Conservation (phyloP, 2,888 invertebrate genomes). For the Calliopum simillimum region DNA sequence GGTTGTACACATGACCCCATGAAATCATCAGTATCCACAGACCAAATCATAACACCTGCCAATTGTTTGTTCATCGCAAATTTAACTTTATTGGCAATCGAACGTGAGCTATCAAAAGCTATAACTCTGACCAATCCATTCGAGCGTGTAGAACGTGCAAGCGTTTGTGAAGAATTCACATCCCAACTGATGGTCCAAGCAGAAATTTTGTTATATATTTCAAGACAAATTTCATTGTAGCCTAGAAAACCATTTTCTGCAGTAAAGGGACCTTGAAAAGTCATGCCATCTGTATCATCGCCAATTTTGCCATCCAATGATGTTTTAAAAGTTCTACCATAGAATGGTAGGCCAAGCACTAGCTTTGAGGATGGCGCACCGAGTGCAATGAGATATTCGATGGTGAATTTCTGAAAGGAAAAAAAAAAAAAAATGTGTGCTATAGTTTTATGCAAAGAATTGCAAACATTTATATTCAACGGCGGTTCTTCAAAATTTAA, state of each 20-base stretch:
- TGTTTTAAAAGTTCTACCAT: constrained; percentile 81
- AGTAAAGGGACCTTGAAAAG: constrained; percentile 83
- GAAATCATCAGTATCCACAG: constrained; percentile 90
- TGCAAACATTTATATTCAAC: too few relatives aligned
- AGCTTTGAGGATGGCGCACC: constrained; percentile 83
- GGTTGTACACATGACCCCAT: constrained; percentile 74
- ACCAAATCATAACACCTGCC: constrained; percentile 90
- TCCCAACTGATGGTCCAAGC: constrained; percentile 81
- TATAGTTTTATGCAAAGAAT: too few relatives aligned
- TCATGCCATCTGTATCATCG: constrained; percentile 70
- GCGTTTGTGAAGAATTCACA: constrained; percentile 67
- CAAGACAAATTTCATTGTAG: constrained; percentile 85
- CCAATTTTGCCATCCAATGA: constrained; percentile 62
- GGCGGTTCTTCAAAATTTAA: too few relatives aligned
- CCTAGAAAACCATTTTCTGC: constrained; percentile 87
- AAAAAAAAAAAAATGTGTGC: not conserved
- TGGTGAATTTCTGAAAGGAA: constrained; percentile 76
- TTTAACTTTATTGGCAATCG: constrained; percentile 80
- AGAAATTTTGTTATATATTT: constrained; percentile 71
- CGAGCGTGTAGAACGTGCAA: constrained; percentile 66
- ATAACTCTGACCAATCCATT: constrained; percentile 75
- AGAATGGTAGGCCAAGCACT: constrained; percentile 85
- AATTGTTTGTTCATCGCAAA: constrained; percentile 74
- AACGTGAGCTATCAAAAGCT: constrained; percentile 80
- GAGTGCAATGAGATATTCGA: constrained; percentile 78